Conservation (phyloP, 2,113 vertebrate species). For the Andinoacara biseriatus region DNA sequence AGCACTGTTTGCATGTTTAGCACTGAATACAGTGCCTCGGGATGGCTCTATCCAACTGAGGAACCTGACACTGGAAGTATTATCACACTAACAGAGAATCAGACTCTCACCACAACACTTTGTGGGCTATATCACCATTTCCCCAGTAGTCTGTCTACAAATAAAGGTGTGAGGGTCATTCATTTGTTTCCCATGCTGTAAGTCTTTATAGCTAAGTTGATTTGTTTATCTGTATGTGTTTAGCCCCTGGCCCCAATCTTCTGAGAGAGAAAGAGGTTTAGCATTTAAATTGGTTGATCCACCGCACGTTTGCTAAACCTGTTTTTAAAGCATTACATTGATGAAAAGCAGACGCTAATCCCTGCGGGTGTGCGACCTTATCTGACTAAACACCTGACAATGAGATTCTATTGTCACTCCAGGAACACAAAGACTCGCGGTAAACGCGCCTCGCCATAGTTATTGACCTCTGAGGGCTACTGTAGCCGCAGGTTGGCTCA, state of each 20-base stretch:
- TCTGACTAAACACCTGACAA: conserved; percentile 79
- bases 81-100: conserved; percentile 73
- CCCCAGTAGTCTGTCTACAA: conserved; percentile 81
- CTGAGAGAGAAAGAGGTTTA: conserved; percentile 74
- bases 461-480: conserved; percentile 55
- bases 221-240: conserved; percentile 85
- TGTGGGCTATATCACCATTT: conserved; percentile 80
- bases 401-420: conserved; percentile 67
- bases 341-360: conserved; percentile 78
- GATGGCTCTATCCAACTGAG: conserved; percentile 15
- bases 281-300: conserved; percentile 82
- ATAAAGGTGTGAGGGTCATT: conserved; percentile 85
- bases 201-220: conserved; percentile 85
- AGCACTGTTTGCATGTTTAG: conserved; percentile 34
- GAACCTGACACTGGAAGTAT: conserved; percentile 42
- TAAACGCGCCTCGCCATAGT: conserved; percentile 29
- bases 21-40: neutral
- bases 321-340: conserved; percentile 78
- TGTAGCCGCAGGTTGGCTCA: conserved; percentile 37
- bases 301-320: conserved; percentile 71
- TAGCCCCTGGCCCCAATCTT: conserved; percentile 76
- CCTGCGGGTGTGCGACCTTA: conserved; percentile 73
- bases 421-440: conserved; percentile 51
- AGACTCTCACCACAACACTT: conserved; percentile 75
- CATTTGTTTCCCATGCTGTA: conserved; percentile 78